Conservation (phyloP, 2,797 vertebrate species). For the Lycodopsis pacificus region DNA sequence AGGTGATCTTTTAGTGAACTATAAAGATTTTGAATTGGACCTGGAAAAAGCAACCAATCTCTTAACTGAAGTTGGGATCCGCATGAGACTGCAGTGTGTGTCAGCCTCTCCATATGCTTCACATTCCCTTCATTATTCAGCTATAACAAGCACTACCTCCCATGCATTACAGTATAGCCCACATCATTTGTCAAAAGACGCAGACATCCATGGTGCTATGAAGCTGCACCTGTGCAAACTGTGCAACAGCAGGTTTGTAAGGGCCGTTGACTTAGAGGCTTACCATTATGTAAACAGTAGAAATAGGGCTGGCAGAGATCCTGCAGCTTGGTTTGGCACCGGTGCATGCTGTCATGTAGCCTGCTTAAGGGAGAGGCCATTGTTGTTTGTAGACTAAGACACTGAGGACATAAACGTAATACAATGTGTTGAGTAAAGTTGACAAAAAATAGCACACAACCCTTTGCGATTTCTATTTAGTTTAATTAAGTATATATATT, state of each 20-base stretch:
- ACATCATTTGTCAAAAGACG: constrained; percentile 7
- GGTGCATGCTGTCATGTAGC: neutral
- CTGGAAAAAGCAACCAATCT: constrained; percentile 5
- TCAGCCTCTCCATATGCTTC: neutral
- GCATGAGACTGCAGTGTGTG: neutral
- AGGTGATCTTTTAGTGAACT: neutral
- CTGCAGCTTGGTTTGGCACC: neutral
- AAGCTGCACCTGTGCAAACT: constrained; percentile 15
- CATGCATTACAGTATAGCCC: neutral
- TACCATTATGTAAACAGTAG: constrained; percentile 5
- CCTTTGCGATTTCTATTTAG: neutral
- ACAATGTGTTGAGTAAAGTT: neutral
- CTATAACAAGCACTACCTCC: neutral
- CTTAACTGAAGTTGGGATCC: neutral
- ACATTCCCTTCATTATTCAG: too few species aligned
- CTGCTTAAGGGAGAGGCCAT: neutral
- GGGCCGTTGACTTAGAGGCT: neutral
- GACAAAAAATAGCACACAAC: neutral
- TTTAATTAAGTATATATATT: neutral
- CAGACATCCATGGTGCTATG: neutral
- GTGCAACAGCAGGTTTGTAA: neutral
- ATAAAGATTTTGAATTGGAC: constrained; percentile 8
- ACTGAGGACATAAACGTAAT: neutral
- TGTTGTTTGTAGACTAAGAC: neutral
- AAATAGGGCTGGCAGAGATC: constrained; percentile 9